Evolutionary conservation across 1,140 invertebrate genomes (phyloP).

Genomic region (Orchesella cincta): DNA sequence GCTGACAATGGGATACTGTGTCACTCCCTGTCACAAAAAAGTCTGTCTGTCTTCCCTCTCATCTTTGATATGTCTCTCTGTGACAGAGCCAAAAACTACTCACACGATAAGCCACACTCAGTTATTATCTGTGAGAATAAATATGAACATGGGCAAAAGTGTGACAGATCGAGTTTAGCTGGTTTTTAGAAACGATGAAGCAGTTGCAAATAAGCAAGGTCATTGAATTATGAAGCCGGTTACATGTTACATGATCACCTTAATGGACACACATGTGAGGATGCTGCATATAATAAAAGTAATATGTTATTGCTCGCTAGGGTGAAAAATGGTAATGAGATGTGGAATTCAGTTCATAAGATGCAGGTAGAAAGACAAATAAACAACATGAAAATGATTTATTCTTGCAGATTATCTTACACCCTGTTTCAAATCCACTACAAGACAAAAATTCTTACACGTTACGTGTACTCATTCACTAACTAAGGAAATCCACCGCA

Average conservation of each 20-base stretch:
- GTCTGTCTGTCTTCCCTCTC: neutral
- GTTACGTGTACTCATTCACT: no score
- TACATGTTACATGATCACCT: neutral
- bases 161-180: slow-evolving; percentile 20
- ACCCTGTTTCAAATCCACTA: no score
- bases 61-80: neutral
- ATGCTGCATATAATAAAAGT: neutral
- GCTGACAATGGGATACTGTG: neutral
- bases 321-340: neutral
- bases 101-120: no score
- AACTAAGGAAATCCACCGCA: no score
- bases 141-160: neutral
- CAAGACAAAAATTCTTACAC: no score
- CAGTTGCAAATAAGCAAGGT: neutral
- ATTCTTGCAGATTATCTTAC: neutral
- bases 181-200: neutral
- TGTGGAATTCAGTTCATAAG: neutral
- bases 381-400: neutral
- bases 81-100: neutral
- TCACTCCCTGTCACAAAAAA: neutral
- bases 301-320: neutral
- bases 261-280: neutral
- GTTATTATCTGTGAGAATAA: neutral
- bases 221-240: slow-evolving; percentile 10
- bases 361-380: neutral